Evolutionary conservation across 2,797 vertebrate genomes (phyloP).

Genomic region (Antennarius maculatus): DNA sequence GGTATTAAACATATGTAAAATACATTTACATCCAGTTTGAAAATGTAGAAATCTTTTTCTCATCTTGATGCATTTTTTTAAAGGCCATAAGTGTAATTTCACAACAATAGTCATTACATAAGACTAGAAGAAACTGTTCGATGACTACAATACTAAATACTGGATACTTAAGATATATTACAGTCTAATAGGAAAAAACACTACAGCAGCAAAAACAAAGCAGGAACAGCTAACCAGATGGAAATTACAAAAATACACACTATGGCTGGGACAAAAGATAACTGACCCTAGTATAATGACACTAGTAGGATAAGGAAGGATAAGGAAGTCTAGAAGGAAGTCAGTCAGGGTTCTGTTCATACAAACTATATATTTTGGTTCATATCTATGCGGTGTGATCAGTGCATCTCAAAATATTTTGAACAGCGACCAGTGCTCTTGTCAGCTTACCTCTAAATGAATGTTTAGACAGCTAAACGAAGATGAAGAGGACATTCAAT

Average conservation of each 20-base stretch:
- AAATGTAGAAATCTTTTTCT: too few species aligned
- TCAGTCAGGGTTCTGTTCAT: background rate
- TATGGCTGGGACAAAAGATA: background rate
- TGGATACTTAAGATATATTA: background rate
- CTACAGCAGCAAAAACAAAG: slow-evolving; percentile 3
- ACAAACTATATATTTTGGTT: background rate
- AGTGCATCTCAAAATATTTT: slow-evolving; percentile 10
- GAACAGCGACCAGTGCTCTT: slow-evolving; percentile 15
- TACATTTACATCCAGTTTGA: too few species aligned
- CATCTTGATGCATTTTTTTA: too few species aligned
- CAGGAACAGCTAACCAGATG: background rate
- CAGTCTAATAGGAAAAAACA: background rate
- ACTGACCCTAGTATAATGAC: too few species aligned
- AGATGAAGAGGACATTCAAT: background rate
- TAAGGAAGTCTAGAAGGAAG: too few species aligned
- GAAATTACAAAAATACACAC: slow-evolving; percentile 10
- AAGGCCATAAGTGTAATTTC: background rate
- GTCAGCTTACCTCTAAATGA: slow-evolving; percentile 1
- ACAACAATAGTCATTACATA: background rate
- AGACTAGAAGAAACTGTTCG: background rate
- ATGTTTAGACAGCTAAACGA: background rate
- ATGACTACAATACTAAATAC: background rate
- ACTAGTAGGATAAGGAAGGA: too few species aligned
- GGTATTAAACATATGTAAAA: too few species aligned
- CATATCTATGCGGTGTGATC: background rate